Base-by-base conservation (phyloP, 2,888 invertebrate genomes). In the Pandemis heparana region DNA sequence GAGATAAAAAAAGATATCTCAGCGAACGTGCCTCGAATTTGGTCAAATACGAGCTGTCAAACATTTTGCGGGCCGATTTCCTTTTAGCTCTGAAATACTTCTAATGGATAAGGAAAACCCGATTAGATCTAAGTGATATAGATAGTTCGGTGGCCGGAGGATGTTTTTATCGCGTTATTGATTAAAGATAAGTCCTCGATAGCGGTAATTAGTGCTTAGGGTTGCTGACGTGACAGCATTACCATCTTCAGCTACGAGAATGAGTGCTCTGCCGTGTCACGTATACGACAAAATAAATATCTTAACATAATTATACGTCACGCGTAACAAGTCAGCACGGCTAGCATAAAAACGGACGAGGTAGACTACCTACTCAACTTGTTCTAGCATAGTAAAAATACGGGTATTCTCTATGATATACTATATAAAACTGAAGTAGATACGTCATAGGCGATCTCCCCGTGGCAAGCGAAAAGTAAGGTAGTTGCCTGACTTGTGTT, bases 1-100 rank as follows among this genome's bases (percentile, higher is more conserved):
- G 46, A 62, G 72, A 72, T 72, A 72, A 72, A 72, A 62, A 72
- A 67, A 67, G 72, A 72, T 72, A 72, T 67, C 72, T 38, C 3
- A 12, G n/a, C 23, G 38, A 38, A 72, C 72, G 72, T 72, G 72
- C 51, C 67, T 10, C 9, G 72, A 67, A 72, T 72, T 72, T 62
- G 67, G 72, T 72, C 72, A 72, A 72, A 67, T 12, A 14, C 51
- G 61, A 67, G 43, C 66, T 67, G 71, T 71, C 71, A 72, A 72
- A 72, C 67, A 67, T 72, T 72, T 72, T 56, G 41, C 56, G 67
- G 43, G 18, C 53, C 72, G 51, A 66, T 72, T 72, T 62, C 53
- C 67, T 72, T 51, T 46, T 62, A 56, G 62, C 61, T 43, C 53
- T 38, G 60, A 62, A 62, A 62, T 61, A 59, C 65, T 48, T 72